Evolutionary conservation across 2,888 invertebrate genomes (phyloP), one percentile per base, ranked within the genome.

Genomic region (Meliscaeva auricollis): DNA sequence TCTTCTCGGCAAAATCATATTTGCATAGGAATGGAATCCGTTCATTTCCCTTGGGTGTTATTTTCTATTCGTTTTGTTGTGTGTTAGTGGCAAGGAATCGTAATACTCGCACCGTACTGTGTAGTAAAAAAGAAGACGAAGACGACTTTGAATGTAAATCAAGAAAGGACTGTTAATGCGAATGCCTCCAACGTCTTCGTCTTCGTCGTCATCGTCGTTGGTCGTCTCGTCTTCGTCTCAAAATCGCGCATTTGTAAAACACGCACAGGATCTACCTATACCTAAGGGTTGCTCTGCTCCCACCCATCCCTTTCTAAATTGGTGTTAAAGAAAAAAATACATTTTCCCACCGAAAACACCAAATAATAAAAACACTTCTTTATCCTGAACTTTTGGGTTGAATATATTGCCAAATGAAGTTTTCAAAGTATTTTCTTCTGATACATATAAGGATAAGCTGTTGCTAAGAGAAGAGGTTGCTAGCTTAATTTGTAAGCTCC

Each of bases 11-110:
- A 80, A 85, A 85, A 80, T 85, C 85, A 85, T 85, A 85, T 85
- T 85, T 85, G 80, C 85, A 85, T 85, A 85, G 85, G 85, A 85
- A 85, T 85, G 85, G 80, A 85, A 80, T 85, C 76, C 80, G 73
- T 80, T 80, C 85, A 80, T 80, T 85, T 80, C 85, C 85, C 85
- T 80, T 60, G 85, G 85, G 85, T 80, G 73, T 85, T 85, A 85
- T 85, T 80, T 79, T 85, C 80, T 69, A 50, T 80, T 56, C 72
- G 72, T 73, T 84, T 80, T 83, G 78, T 78, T 78, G 35, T 50
- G 54, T 35, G 54, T 50, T 30, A 48, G 56, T 26, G 60, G 26
- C 30, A 66, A 54, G 68, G 64, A 69, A 62, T 48, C 44, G 32
- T 32, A 8, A 3, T 35, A 32, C 26, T 32, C 3, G 2, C 3